Conservation (phyloP, 2,888 invertebrate species). For the Coelinius sp. region DNA sequence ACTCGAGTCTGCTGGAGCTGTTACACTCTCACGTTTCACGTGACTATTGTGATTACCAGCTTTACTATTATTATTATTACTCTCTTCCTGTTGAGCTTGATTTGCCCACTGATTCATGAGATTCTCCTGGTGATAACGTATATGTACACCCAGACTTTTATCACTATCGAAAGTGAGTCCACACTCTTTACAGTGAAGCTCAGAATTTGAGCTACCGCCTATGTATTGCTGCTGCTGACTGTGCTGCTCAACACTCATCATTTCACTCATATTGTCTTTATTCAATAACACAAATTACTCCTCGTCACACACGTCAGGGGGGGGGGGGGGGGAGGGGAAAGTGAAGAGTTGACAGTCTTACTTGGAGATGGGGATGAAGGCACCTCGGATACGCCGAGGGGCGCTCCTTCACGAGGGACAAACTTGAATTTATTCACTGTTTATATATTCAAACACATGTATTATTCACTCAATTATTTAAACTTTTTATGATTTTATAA, state of each 20-base stretch:
- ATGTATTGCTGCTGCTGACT: constrained; percentile 56
- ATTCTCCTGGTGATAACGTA: constrained; percentile 85
- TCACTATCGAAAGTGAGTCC: constrained; percentile 82
- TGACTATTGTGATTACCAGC: constrained; percentile 69
- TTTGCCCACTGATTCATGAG: constrained; percentile 82
- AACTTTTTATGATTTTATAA: not conserved
- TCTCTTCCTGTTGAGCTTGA: constrained; percentile 74
- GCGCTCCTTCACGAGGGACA: constrained; percentile 8
- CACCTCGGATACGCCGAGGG: constrained; percentile 9
- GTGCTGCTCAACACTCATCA: constrained; percentile 70
- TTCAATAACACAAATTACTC: not conserved
- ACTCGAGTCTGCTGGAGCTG: constrained; percentile 83
- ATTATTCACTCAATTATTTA: constrained; percentile 5
- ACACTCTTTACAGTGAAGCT: constrained; percentile 83
- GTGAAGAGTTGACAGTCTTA: not conserved
- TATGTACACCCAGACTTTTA: constrained; percentile 84
- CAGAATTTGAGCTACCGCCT: constrained; percentile 67
- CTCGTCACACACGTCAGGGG: constrained; percentile 17
- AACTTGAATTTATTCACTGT: not conserved
- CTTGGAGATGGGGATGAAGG: not conserved
- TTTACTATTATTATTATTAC: constrained; percentile 77
- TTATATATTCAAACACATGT: not conserved
- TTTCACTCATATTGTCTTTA: constrained; percentile 66
- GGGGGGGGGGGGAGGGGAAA: not conserved
- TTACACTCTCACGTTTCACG: constrained; percentile 71